Evolutionary conservation across 2,113 vertebrate species (phyloP).

Genomic region (Oceanites oceanicus): DNA sequence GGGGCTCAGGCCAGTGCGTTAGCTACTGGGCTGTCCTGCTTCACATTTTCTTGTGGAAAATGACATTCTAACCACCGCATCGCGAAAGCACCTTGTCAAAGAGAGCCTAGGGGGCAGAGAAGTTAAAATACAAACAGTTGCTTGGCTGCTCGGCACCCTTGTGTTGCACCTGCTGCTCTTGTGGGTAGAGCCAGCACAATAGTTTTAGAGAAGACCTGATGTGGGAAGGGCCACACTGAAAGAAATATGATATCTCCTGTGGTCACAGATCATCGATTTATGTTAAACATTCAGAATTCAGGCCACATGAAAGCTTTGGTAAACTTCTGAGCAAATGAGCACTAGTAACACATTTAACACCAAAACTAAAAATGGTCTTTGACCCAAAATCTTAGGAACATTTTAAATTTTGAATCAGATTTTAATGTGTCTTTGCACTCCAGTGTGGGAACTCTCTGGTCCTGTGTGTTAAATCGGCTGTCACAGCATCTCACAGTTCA

Average conservation of each 20-base stretch:
- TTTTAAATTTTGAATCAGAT: neutral
- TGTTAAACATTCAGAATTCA: neutral
- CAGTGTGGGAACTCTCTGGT: neutral
- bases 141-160: neutral
- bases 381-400: neutral
- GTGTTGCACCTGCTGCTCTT: neutral
- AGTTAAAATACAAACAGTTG: neutral
- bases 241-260: neutral
- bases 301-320: neutral
- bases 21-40: neutral
- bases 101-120: neutral
- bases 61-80: neutral
- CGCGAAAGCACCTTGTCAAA: neutral
- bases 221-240: neutral
- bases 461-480: neutral
- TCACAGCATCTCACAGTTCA: neutral
- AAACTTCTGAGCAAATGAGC: neutral
- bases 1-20: accelerated
- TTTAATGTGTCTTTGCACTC: neutral
- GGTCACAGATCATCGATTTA: neutral
- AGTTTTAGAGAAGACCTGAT: neutral
- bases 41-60: neutral
- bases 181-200: neutral
- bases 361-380: neutral
- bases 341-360: neutral